These are phyloP conservation scores for Mus minutoides DNA, from an alignment of 2,797 vertebrate genomes.

Conservation along the genomic window DNA sequence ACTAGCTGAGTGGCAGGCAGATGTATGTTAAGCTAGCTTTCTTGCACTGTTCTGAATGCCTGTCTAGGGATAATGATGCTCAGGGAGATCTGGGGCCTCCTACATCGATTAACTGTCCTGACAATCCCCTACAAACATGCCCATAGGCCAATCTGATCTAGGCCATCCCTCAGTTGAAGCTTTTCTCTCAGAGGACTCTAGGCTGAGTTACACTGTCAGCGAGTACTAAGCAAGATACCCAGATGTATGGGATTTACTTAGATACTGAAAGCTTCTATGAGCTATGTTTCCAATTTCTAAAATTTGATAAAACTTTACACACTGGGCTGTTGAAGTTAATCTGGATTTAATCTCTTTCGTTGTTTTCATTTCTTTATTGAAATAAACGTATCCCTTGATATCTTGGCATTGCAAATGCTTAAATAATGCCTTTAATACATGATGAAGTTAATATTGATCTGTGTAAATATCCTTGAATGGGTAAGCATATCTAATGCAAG, in stretches of 20 bases:
- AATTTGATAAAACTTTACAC: conserved; percentile 35
- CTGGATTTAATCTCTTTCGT: background rate
- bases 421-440: background rate
- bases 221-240: background rate
- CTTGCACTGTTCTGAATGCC: background rate
- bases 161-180: background rate
- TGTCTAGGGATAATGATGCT: background rate
- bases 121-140: background rate
- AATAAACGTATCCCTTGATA: background rate
- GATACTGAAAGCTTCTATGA: background rate
- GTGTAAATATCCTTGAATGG: background rate
- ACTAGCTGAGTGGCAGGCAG: background rate
- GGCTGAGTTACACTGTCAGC: background rate
- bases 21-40: background rate
- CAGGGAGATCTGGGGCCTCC: background rate
- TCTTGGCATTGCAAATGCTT: background rate
- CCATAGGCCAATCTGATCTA: background rate
- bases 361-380: conserved; percentile 2
- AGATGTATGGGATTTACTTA: background rate
- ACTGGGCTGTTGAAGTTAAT: background rate
- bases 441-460: background rate
- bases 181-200: no score
- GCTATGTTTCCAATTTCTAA: background rate
- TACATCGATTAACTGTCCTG: background rate
- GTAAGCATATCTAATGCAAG: background rate